A percentile compares a stretch with the other conserved stretches of the same genome.
Conservation (phyloP, 2,888 invertebrate genomes). For the Acleris literana region DNA sequence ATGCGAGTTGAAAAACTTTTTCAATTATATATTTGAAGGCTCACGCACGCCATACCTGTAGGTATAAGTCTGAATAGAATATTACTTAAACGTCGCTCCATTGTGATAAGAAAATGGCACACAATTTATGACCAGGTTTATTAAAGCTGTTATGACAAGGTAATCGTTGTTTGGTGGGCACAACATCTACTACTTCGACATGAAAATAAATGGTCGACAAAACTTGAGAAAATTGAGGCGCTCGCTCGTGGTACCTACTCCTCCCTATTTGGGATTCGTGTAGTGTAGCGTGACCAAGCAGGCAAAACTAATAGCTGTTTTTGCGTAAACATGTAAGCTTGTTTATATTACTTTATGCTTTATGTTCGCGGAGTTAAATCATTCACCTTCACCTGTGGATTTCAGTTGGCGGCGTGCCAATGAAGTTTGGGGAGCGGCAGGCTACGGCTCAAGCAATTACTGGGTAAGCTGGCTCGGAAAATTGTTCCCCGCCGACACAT, state of each 20-base stretch:
- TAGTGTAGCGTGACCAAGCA: too few species aligned
- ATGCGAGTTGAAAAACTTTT: conserved; percentile 1
- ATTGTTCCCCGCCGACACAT: conserved; percentile 34
- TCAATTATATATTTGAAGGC: neutral
- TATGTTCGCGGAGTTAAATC: neutral
- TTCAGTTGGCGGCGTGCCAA: conserved; percentile 43
- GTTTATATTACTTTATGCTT: neutral
- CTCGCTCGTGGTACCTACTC: too few species aligned
- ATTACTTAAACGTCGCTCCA: neutral
- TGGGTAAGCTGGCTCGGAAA: conserved; percentile 32
- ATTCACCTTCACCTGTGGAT: conserved; percentile 48
- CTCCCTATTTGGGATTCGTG: too few species aligned
- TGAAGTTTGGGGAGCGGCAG: conserved; percentile 33
- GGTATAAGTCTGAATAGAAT: neutral
- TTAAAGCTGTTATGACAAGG: neutral
- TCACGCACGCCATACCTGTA: neutral
- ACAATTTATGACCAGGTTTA: neutral
- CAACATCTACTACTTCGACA: too few species aligned
- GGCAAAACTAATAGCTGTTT: neutral
- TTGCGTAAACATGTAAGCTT: neutral
- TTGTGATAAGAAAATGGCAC: neutral
- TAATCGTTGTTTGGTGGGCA: neutral
- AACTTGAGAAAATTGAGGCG: too few species aligned
- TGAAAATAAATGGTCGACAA: too few species aligned
- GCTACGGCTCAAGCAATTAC: conserved; percentile 27